Conservation (phyloP, 2,113 vertebrate species). For the Haemorhous mexicanus region DNA sequence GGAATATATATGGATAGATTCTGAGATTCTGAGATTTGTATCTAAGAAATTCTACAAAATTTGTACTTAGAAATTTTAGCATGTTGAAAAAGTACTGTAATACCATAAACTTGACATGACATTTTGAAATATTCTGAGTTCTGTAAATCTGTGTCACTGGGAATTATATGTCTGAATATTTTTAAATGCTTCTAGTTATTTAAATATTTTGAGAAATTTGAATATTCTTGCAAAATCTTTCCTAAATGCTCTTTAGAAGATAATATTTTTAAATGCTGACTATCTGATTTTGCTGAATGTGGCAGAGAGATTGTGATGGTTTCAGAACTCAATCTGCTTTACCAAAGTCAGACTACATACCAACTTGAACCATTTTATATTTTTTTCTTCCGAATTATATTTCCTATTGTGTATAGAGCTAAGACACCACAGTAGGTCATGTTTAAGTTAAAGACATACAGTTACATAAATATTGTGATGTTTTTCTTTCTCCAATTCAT, state of each 20-base stretch:
- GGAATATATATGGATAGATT: background rate
- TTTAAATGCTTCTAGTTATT: background rate
- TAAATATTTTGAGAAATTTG: background rate
- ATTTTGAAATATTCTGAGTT: background rate
- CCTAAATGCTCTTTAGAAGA: background rate
- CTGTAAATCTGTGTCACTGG: background rate
- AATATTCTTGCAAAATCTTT: background rate
- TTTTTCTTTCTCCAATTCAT: background rate
- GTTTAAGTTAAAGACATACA: background rate
- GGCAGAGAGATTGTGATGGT: background rate
- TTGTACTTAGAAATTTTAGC: background rate
- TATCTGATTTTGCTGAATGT: background rate
- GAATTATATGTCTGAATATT: background rate
- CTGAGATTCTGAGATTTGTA: background rate
- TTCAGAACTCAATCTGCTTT: background rate
- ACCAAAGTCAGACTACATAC: background rate
- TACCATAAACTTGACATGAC: background rate
- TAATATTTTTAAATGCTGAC: background rate
- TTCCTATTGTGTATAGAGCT: background rate
- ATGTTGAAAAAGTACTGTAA: background rate
- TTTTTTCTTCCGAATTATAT: background rate
- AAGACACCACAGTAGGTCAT: background rate
- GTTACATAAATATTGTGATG: background rate
- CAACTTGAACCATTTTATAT: background rate
- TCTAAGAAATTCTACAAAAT: background rate